phyloP scores from a whole-genome alignment of 2,888 invertebrate species.

The Arctia plantaginis region DNA sequence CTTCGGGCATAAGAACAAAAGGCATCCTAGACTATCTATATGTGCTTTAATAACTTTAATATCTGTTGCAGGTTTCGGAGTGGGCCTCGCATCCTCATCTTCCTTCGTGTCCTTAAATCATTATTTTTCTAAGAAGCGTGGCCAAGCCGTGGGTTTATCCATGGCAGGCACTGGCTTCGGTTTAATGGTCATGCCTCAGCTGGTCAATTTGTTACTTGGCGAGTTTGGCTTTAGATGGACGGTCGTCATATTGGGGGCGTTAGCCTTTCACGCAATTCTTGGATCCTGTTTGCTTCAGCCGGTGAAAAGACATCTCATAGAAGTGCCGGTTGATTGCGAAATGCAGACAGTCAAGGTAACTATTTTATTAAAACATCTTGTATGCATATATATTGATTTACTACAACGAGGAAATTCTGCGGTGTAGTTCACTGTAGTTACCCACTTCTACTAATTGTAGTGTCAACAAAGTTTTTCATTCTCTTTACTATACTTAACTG shows the following conservation, averaged over 20 bases:
- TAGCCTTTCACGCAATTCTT: slow-evolving; percentile 89
- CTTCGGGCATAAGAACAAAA: no score
- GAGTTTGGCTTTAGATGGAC: slow-evolving; percentile 89
- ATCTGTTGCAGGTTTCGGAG: slow-evolving; percentile 88
- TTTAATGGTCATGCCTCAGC: slow-evolving; percentile 92
- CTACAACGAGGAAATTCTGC: not conserved
- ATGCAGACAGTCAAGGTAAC: slow-evolving; percentile 81
- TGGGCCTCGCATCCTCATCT: slow-evolving; percentile 91
- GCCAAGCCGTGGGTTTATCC: slow-evolving; percentile 92
- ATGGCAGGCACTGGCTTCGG: slow-evolving; percentile 93
- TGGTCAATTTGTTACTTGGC: slow-evolving; percentile 88
- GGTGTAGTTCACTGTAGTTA: not conserved
- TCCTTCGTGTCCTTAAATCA: slow-evolving; percentile 93
- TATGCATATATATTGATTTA: not conserved
- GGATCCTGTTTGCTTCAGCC: slow-evolving; percentile 90
- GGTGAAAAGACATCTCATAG: slow-evolving; percentile 89
- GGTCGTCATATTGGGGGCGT: slow-evolving; percentile 88
- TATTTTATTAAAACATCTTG: not conserved
- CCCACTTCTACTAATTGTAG: not conserved
- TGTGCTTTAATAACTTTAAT: no score
- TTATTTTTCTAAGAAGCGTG: slow-evolving; percentile 91
- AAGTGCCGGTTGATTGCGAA: slow-evolving; percentile 85
- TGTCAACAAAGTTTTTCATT: not conserved
- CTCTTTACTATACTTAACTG: not conserved
- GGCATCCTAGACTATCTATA: no score